Evolutionary conservation across 1,140 invertebrate genomes (phyloP), one percentile per base, ranked within the genome.

Genomic region (Brachionus rotundiformis): DNA sequence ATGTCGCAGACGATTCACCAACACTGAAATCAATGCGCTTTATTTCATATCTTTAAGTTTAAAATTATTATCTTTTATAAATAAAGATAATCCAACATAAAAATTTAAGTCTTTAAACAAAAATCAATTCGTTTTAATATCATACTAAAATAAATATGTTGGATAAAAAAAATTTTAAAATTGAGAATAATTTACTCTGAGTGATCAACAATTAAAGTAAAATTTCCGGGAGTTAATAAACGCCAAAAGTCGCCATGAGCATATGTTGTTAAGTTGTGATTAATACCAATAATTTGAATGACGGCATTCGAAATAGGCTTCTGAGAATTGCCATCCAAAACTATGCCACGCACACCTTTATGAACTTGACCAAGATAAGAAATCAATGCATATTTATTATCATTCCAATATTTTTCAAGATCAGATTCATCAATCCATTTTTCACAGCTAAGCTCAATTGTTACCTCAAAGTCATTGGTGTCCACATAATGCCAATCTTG

Each of bases 401-500:
- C 94, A 82, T 93, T 90, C 97, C 97, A 99, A 87, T 96, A 98
- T 83, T 92, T 92, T 8, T 92, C 91, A 25, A 99, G 88, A 85
- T 82, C n/a, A 31, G 13, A 19, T 16, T 36, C 41, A 2, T 91
- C 91, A 0, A 96, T 96, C 88, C 93, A 98, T 89, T 98, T 99
- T 88, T 94, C 95, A 88, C 97, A 99, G 0, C 95, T 96, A 63
- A 99, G 91, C 87, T 99, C 97, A 47, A 99, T 88, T 0, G 97
- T 99, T 16, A 98, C 92, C 89, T 99, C 97, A 94, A 98, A 97
- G 86, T 95, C 96, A 54, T 95, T 96, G 85, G 95, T 95, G 92
- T 94, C 94, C 7, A 98, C 91, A 86, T 99, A 99, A 87, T 98
- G 98, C 89, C 94, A 99, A 87, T 99, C 97, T 90, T 98, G 96